Base-by-base conservation (phyloP, 2,113 vertebrate species). In the Lepus americanus region DNA sequence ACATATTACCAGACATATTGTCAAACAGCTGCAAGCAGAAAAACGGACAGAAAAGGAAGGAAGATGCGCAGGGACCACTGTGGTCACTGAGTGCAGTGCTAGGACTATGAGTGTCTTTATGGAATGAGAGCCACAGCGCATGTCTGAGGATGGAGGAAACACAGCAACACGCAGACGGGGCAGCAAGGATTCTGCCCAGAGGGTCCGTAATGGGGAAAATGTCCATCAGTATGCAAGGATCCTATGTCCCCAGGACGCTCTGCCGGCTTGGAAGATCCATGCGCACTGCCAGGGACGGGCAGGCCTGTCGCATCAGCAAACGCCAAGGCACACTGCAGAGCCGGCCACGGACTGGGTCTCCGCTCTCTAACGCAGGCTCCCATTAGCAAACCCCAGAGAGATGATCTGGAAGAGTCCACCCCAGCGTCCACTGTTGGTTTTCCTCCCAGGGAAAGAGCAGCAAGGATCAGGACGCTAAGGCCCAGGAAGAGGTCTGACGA, bases 21-120 rank as follows among this genome's bases (percentile, higher is more conserved):
- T 95, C 97, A 93, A 98, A 98, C 59, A 98, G 96, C 98, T 98
- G 33, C 67, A 97, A 97, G 74, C 84, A 69, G 79, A 85, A 84
- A 22, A 89, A 33, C 12, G 11, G 39, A 31, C 69, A 84, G 6
- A 27, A 31, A 33, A n/a, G 39, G 36, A 64, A 55, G 59, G 17
- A 77, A 11, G 6, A 9, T 72, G 82, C 49, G 19, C 73, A 78
- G 16, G 70, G 89, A 39, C 31, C 61, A 25, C 14, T 5, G 1
- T 23, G 53, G 36, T 12, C 36, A 29, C 39, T 44, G 39, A 39
- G 39, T 44, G 39, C 39, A 29, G 19, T 10, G 25, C 25, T 39
- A 4, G 53, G 44, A 20, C 61, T 29, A 13, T 61, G 82, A 73
- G 12, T 25, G 70, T 17, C 53, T 27, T 76, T 39, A 39, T 61